Percentiles rank a stretch among this genome's conserved stretches.
Conservation (phyloP, 1,140 invertebrate genomes). For the Hirudo medicinalis region DNA sequence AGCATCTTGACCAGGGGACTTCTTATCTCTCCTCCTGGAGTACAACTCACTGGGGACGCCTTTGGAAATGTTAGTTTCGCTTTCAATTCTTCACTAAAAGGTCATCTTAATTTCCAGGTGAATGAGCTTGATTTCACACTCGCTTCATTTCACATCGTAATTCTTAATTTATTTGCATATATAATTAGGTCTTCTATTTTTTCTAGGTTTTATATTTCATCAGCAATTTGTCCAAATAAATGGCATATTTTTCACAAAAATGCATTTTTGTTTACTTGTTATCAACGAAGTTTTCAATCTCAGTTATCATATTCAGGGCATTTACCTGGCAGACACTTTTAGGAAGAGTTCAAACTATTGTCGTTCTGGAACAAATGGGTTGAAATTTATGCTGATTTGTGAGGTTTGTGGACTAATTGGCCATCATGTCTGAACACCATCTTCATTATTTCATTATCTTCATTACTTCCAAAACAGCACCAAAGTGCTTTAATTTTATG, state of each 20-base stretch:
- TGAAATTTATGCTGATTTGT: slow-evolving; percentile 32
- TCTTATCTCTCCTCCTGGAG: slow-evolving; percentile 37
- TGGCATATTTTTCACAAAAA: slow-evolving; percentile 3
- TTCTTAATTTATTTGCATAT: neutral
- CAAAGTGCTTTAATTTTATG: neutral
- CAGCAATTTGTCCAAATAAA: neutral
- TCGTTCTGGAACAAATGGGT: slow-evolving; percentile 22
- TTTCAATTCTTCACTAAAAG: neutral
- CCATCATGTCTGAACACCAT: neutral
- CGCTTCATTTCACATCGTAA: neutral
- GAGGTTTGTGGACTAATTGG: slow-evolving; percentile 28
- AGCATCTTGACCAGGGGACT: slow-evolving; percentile 39
- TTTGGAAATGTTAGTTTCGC: slow-evolving; percentile 31
- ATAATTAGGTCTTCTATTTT: no score
- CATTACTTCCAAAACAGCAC: neutral
- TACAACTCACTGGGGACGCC: slow-evolving; percentile 32
- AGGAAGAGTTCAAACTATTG: slow-evolving; percentile 36
- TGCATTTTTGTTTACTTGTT: slow-evolving; percentile 16
- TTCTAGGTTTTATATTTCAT: neutral
- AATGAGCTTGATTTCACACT: neutral
- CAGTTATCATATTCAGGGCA: slow-evolving; percentile 30
- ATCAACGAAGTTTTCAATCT: neutral
- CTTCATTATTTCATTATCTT: neutral
- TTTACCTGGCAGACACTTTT: slow-evolving; percentile 42
- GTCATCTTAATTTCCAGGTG: neutral